phyloP scores from a whole-genome alignment of 2,797 vertebrate species.

The Nasua narica region DNA sequence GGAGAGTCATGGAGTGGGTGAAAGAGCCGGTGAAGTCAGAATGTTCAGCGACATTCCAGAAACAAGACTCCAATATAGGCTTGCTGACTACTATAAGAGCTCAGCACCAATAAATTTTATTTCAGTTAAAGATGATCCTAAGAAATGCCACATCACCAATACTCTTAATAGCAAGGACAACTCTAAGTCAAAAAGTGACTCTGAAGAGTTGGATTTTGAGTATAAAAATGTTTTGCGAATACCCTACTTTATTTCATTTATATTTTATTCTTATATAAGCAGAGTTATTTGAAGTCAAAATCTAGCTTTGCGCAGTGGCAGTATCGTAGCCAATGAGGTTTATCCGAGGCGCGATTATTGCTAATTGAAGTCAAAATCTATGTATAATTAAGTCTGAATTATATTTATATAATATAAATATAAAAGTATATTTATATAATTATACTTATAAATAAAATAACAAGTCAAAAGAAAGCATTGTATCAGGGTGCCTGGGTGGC shows the following conservation, averaged over 20 bases:
- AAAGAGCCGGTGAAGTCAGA: not conserved
- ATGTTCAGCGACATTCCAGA: not conserved
- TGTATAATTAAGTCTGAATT: not conserved
- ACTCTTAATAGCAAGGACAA: not conserved
- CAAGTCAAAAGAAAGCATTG: not conserved
- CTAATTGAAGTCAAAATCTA: not conserved
- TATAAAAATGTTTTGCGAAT: not conserved
- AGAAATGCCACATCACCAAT: not conserved
- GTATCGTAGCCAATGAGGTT: too few relatives aligned
- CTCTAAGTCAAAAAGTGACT: not conserved
- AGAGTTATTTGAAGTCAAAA: not conserved
- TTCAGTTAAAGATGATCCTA: not conserved
- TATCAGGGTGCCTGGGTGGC: too few relatives aligned
- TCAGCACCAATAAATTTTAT: not conserved
- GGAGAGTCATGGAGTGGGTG: not conserved
- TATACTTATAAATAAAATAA: constrained; percentile 38
- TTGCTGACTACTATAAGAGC: not conserved
- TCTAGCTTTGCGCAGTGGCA: too few relatives aligned
- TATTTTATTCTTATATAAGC: constrained; percentile 2
- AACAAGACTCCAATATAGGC: not conserved
- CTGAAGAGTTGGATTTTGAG: not conserved
- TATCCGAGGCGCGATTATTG: too few relatives aligned
- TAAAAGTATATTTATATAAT: too few relatives aligned
- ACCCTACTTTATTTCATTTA: not conserved
- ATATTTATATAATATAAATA: too few relatives aligned